Evolutionary conservation across 2,888 invertebrate species (phyloP).

Genomic region (Folsomia manolachei): DNA sequence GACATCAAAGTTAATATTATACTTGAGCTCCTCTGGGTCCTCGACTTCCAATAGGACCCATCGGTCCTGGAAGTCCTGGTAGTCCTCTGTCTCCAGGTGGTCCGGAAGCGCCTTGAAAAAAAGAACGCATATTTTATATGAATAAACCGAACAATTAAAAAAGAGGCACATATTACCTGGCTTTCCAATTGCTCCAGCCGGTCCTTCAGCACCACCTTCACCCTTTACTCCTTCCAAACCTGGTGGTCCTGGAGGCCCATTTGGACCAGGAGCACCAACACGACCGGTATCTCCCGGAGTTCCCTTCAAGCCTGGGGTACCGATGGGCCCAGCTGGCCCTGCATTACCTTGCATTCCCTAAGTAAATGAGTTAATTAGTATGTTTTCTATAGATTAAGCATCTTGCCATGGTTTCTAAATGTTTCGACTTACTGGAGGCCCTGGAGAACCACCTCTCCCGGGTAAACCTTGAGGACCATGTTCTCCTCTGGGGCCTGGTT

Average conservation of each 20-base stretch:
- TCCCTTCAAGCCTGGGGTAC: slow-evolving; percentile 66
- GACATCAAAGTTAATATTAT: slow-evolving; percentile 37
- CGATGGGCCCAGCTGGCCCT: slow-evolving; percentile 68
- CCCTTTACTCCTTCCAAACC: slow-evolving; percentile 74
- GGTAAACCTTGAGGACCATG: slow-evolving; percentile 71
- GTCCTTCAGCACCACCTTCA: slow-evolving; percentile 67
- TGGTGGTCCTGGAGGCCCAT: slow-evolving; percentile 61
- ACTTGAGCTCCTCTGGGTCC: slow-evolving; percentile 66
- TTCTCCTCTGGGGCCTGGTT: slow-evolving; percentile 73
- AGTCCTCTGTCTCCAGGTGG: slow-evolving; percentile 65
- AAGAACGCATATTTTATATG: slow-evolving; percentile 1
- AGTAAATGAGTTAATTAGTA: not conserved
- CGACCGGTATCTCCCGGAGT: slow-evolving; percentile 68
- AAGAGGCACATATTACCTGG: slow-evolving; percentile 58
- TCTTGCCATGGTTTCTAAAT: not conserved
- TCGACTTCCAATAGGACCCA: slow-evolving; percentile 64
- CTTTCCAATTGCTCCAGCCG: slow-evolving; percentile 67
- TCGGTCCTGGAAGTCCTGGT: slow-evolving; percentile 64
- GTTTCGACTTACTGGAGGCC: slow-evolving; percentile 62
- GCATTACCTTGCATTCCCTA: slow-evolving; percentile 70
- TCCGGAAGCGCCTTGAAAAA: slow-evolving; percentile 59
- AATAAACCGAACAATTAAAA: not conserved
- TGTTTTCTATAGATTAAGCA: not conserved
- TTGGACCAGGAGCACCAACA: slow-evolving; percentile 63
- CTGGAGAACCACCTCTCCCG: slow-evolving; percentile 73